Evolutionary conservation across 2,797 vertebrate species (phyloP), one percentile per base, ranked within the genome.

Genomic region (Helicolenus hilgendorfi): DNA sequence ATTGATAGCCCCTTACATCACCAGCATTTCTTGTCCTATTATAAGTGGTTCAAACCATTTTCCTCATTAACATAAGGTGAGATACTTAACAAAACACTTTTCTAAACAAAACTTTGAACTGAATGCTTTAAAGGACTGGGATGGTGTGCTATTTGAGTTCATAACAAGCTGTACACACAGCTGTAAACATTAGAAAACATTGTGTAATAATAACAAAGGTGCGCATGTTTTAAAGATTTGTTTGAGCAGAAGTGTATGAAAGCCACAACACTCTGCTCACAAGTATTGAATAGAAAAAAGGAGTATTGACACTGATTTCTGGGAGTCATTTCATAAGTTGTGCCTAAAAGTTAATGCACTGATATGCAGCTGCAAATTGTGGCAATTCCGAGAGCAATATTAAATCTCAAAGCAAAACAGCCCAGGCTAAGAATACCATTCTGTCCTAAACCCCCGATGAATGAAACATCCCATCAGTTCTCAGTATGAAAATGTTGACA

Each of bases 391-490:
- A 65, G 24, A 80, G 49, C 56, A 84, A 84, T 73, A 83, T 82
- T 76, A 26, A 72, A 74, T 80, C 84, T 82, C 72, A 84, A 85
- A 86, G 76, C 69, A 86, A 85, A 88, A 84, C 67, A 84, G 79
- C 78, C 73, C 77, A 75, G 62, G 80, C 77, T 72, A 76, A 83
- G 81, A 89, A 87, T 72, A 94, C 88, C 33, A 79, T 70, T 92
- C 68, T 85, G 80, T 84, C 79, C 77, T 71, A 89, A 93, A 89
- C 81, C 92, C 84, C 88, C 56, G 31, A 94, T 94, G 93, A 96
- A 97, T 96, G 93, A 96, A 97, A 95, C 92, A 94, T 95, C 92
- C 92, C 91, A 96, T 97, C 95, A 91, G 93, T 97, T 97, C 94
- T 95, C 94, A 89, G 92, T 94, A 95, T 95, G 91, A 96, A 95